Conservation (phyloP, 2,113 vertebrate species). For the Neotoma lepida region DNA sequence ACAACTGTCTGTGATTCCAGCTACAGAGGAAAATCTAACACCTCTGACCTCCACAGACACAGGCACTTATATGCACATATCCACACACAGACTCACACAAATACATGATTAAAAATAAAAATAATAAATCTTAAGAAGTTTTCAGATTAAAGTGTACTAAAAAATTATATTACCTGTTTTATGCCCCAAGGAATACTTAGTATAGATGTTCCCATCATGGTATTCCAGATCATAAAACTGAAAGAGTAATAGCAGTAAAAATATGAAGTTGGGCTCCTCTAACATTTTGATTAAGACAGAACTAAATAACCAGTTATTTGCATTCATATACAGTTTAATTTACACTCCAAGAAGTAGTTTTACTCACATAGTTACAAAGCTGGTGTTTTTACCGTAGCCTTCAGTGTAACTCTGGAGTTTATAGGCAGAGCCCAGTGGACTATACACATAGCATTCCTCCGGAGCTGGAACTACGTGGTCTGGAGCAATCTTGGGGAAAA, state of each 20-base stretch:
- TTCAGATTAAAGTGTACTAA: not conserved
- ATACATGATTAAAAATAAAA: not conserved
- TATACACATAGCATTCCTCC: slow-evolving; percentile 95
- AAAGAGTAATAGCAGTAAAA: slow-evolving; percentile 63
- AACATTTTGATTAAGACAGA: slow-evolving; percentile 35
- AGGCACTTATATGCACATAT: not conserved
- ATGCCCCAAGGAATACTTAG: slow-evolving; percentile 98
- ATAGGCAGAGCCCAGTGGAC: slow-evolving; percentile 95
- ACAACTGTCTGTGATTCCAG: not conserved
- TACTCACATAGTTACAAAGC: slow-evolving; percentile 96
- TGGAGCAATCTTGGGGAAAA: slow-evolving; percentile 90
- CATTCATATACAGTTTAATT: slow-evolving; percentile 43
- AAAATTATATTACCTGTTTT: slow-evolving; percentile 92
- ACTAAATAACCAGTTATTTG: slow-evolving; percentile 30
- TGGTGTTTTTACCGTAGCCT: slow-evolving; percentile 91
- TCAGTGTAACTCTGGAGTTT: slow-evolving; percentile 89
- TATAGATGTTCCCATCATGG: slow-evolving; percentile 99
- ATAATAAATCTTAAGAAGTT: not conserved
- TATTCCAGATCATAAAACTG: slow-evolving; percentile 99
- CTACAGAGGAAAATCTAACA: not conserved
- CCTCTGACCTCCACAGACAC: not conserved
- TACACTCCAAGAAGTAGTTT: slow-evolving; percentile 58
- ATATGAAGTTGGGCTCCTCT: not conserved
- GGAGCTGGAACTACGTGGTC: slow-evolving; percentile 94
- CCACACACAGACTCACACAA: too few species aligned